These are phyloP conservation scores for Crossocerus cetratus DNA, from an alignment of 2,888 invertebrate genomes.

Conservation along the genomic window DNA sequence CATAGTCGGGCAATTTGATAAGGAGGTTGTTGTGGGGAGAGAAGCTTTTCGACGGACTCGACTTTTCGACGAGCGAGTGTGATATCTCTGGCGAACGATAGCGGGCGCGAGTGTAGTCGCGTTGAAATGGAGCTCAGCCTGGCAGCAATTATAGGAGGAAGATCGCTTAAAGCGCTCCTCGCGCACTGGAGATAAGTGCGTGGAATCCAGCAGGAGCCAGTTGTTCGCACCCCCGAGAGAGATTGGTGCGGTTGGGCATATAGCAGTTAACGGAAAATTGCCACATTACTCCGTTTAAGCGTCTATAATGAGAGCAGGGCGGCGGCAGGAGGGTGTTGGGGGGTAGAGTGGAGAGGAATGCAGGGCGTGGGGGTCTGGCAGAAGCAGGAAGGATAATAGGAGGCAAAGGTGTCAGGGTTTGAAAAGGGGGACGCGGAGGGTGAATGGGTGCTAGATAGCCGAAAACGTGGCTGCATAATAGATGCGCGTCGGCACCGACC, in stretches of 20 bases:
- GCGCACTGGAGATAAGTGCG: constrained; percentile 32
- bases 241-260: constrained; percentile 44
- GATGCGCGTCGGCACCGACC: constrained; percentile 51
- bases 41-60: neutral
- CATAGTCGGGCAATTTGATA: neutral
- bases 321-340: constrained; percentile 29
- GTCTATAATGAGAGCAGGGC: constrained; percentile 38
- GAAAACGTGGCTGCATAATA: constrained; percentile 56
- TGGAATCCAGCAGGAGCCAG: constrained; percentile 18
- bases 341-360: constrained; percentile 11
- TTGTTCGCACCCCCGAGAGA: constrained; percentile 48
- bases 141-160: constrained; percentile 63
- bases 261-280: constrained; percentile 60
- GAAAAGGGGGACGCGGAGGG: constrained; percentile 33
- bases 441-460: constrained; percentile 2
- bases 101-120: constrained; percentile 14
- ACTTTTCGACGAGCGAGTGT: neutral
- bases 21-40: neutral
- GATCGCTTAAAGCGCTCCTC: constrained; percentile 61
- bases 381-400: constrained; percentile 27
- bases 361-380: neutral
- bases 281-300: constrained; percentile 60
- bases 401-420: constrained; percentile 41
- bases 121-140: constrained; percentile 47
- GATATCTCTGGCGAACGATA: constrained; percentile 12